Percentiles rank a stretch among this genome's conserved stretches.
These are phyloP conservation scores for Crocodylus rhombifer DNA, from an alignment of 2,797 vertebrate species.

Conservation along the genomic window DNA sequence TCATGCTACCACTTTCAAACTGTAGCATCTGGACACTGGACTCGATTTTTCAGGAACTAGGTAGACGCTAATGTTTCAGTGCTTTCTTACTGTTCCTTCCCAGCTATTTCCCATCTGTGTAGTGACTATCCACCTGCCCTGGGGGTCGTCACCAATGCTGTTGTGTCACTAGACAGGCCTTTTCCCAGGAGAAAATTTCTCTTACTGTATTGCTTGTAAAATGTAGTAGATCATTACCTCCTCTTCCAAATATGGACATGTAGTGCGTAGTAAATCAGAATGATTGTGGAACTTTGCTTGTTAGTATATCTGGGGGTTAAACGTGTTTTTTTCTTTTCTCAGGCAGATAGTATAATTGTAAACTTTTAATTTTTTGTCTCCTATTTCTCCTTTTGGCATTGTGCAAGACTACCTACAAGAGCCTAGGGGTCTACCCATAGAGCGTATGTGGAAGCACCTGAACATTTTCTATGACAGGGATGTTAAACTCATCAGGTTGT, in stretches of 20 bases:
- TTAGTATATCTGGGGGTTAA: neutral
- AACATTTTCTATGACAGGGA: too few species aligned
- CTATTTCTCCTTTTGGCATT: neutral
- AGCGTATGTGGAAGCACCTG: neutral
- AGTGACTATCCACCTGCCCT: constrained; percentile 66
- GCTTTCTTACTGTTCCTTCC: constrained; percentile 73
- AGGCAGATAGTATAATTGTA: neutral
- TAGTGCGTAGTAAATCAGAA: constrained; percentile 9
- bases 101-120: constrained; percentile 87
- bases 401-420: neutral
- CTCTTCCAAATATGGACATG: neutral
- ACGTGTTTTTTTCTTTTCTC: neutral
- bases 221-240: neutral
- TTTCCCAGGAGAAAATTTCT: constrained; percentile 62
- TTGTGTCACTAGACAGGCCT: constrained; percentile 55
- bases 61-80: constrained; percentile 61
- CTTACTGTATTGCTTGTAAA: constrained; percentile 21
- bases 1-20: constrained; percentile 67
- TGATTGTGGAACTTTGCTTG: neutral
- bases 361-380: neutral
- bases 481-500: too few species aligned
- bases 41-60: constrained; percentile 53
- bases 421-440: neutral
- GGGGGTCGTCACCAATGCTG: constrained; percentile 54
- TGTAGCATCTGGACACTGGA: constrained; percentile 71